A percentile compares a stretch with the other conserved stretches of the same genome.
Evolutionary conservation across 2,888 invertebrate genomes (phyloP).

Genomic region (Biston betularia): DNA sequence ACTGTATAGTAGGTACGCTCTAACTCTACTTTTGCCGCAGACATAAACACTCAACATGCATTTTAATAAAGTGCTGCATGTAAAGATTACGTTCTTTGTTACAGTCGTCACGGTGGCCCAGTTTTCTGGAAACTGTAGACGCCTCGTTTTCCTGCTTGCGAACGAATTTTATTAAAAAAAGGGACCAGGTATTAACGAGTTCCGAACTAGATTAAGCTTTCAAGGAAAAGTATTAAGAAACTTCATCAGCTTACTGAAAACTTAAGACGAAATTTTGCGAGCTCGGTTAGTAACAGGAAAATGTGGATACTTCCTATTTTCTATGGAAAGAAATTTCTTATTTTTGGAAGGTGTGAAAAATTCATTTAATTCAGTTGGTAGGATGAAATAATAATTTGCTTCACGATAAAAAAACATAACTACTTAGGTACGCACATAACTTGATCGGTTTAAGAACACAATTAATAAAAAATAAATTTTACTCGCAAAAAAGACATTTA

Average conservation of each 20-base stretch:
- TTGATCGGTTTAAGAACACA: too few relatives aligned
- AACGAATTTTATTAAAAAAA: conserved; percentile 36
- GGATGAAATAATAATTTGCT: not conserved
- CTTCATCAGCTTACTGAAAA: conserved; percentile 38
- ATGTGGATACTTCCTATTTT: not conserved
- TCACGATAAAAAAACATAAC: too few relatives aligned
- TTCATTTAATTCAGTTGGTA: not conserved
- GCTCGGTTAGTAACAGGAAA: conserved; percentile 16
- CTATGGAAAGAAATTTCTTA: not conserved
- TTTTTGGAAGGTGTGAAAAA: not conserved
- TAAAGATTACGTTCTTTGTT: conserved; percentile 20
- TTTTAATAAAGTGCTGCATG: conserved; percentile 10
- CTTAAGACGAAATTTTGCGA: conserved; percentile 27
- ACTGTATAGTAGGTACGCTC: too few relatives aligned
- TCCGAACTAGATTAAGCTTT: conserved; percentile 44
- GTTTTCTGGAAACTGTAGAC: conserved; percentile 10
- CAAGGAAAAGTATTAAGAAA: conserved; percentile 40
- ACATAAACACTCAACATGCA: not conserved
- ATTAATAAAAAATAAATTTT: too few relatives aligned
- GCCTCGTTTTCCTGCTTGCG: conserved; percentile 10
- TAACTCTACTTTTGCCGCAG: too few relatives aligned
- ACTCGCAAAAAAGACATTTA: too few relatives aligned
- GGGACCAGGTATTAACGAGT: conserved; percentile 41
- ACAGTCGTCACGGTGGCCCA: conserved; percentile 30
- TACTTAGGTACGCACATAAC: too few relatives aligned